phyloP scores from a whole-genome alignment of 2,113 vertebrate genomes.

The Clupea harengus region DNA sequence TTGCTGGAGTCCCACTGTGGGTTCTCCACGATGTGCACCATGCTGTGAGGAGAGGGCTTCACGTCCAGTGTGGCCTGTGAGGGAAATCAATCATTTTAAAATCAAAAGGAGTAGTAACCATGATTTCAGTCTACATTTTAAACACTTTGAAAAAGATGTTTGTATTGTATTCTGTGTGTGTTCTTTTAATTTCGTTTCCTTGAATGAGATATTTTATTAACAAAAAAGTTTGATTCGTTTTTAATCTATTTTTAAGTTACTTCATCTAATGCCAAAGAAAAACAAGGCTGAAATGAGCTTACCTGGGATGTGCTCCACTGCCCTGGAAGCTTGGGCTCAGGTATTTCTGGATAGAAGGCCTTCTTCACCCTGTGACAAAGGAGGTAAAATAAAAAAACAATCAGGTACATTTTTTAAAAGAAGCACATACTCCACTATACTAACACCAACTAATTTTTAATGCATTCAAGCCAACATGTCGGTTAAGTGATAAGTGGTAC shows the following conservation, averaged over 20 bases:
- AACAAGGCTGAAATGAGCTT: neutral
- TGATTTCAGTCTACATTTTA: too few relatives aligned
- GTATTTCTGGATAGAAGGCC: slow-evolving; percentile 71
- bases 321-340: slow-evolving; percentile 66
- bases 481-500: slow-evolving; percentile 50
- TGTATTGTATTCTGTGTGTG: too few relatives aligned
- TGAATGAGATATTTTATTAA: too few relatives aligned
- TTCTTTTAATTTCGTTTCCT: too few relatives aligned
- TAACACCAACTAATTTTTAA: too few relatives aligned
- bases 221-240: too few relatives aligned
- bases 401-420: neutral
- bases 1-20: slow-evolving; percentile 65
- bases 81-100: neutral
- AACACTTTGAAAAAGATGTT: too few relatives aligned
- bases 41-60: slow-evolving; percentile 85
- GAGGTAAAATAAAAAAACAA: neutral
- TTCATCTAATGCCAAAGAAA: neutral
- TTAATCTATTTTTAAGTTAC: neutral
- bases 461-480: neutral
- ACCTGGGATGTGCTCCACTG: slow-evolving; percentile 66
- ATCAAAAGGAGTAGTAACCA: neutral
- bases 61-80: slow-evolving; percentile 71
- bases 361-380: slow-evolving; percentile 64
- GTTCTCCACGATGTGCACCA: slow-evolving; percentile 85
- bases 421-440: neutral